phyloP scores from a whole-genome alignment of 2,113 vertebrate genomes.

The Pseudonaja textilis region DNA sequence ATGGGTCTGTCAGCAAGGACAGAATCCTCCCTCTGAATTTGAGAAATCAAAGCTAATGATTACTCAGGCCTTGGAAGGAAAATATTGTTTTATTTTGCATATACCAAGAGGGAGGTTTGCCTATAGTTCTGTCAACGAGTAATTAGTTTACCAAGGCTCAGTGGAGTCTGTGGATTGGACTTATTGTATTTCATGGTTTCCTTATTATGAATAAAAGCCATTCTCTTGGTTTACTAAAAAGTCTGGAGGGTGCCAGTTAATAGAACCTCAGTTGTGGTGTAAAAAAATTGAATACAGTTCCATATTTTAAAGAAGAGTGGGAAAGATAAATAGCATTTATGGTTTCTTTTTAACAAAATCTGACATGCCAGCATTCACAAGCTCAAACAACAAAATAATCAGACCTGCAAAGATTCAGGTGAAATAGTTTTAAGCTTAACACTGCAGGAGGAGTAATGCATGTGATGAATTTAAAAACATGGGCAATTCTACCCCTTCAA shows the following conservation, averaged over 20 bases:
- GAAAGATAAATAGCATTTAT: conserved; percentile 7
- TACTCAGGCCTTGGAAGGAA: not conserved
- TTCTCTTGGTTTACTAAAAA: conserved; percentile 21
- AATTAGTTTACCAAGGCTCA: not conserved
- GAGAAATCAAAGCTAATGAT: not conserved
- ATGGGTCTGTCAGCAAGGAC: not conserved
- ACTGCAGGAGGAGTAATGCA: not conserved
- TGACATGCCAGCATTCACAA: not conserved
- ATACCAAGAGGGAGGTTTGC: not conserved
- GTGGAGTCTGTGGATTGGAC: conserved; percentile 12
- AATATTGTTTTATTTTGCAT: not conserved
- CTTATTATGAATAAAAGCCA: conserved; percentile 22
- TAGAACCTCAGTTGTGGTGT: conserved; percentile 8
- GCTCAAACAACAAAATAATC: rapidly evolving
- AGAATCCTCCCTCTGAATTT: not conserved
- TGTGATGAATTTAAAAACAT: not conserved
- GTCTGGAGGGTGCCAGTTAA: conserved; percentile 31
- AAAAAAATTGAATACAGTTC: not conserved
- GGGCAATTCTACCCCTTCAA: not conserved
- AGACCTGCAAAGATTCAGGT: not conserved
- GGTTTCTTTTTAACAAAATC: not conserved
- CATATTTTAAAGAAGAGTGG: conserved; percentile 17
- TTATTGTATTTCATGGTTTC: conserved; percentile 19
- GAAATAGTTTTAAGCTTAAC: not conserved
- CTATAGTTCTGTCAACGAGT: not conserved